phyloP scores from a whole-genome alignment of 2,888 invertebrate genomes.

The Drosophila quinaria region DNA sequence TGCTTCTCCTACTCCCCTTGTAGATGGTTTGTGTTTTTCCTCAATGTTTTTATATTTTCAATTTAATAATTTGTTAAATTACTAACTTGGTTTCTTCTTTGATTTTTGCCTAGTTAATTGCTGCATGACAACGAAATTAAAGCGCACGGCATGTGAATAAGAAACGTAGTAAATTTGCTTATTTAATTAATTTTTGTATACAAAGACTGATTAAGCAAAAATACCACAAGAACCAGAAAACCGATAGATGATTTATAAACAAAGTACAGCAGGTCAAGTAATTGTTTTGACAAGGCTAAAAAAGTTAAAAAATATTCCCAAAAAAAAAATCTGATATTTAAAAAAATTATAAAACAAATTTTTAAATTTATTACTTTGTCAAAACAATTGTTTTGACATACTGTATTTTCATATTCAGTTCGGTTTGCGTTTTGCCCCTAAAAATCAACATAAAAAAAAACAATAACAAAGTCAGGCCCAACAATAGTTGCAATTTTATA shows the following conservation, averaged over 20 bases:
- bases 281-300: background rate
- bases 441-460: background rate
- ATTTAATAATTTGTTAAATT: constrained; percentile 22
- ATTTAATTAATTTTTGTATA: constrained; percentile 73
- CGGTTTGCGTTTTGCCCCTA: constrained; percentile 24
- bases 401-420: constrained; percentile 33
- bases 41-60: background rate
- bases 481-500: constrained; percentile 68
- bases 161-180: constrained; percentile 67
- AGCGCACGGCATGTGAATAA: constrained; percentile 41
- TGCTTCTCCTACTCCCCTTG: constrained; percentile 3
- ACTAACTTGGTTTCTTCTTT: background rate
- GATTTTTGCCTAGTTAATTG: constrained; percentile 32
- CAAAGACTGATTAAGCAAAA: constrained; percentile 75
- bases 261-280: background rate
- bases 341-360: background rate
- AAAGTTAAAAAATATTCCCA: background rate
- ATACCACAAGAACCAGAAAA: constrained; percentile 41
- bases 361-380: background rate
- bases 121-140: constrained; percentile 52
- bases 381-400: background rate
- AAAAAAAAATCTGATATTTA: too few species aligned
- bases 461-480: constrained; percentile 25
- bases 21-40: constrained; percentile 50
- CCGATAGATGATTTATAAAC: constrained; percentile 6